phyloP scores from a whole-genome alignment of 1,140 invertebrate genomes.

The Agraylea sexmaculata region DNA sequence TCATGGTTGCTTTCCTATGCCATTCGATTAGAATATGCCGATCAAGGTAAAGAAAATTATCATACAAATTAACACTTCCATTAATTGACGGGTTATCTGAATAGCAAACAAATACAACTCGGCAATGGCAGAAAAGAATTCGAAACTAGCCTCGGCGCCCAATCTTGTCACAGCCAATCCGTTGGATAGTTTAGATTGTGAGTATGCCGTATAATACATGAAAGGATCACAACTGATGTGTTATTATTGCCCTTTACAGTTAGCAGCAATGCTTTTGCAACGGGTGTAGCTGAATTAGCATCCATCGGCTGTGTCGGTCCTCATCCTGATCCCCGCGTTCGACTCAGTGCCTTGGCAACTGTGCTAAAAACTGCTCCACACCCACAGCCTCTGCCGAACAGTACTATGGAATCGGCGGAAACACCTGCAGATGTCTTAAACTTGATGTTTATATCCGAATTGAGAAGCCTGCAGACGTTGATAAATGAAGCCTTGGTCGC shows the following conservation, averaged over 20 bases:
- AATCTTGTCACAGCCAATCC: conserved; percentile 67
- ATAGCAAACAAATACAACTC: conserved; percentile 59
- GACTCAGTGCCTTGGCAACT: conserved; percentile 53
- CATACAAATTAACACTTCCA: conserved; percentile 5
- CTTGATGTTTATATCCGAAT: conserved; percentile 81
- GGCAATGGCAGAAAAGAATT: conserved; percentile 46
- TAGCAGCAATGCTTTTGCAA: conserved; percentile 68
- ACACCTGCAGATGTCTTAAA: conserved; percentile 61
- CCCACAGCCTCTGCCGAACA: conserved; percentile 59
- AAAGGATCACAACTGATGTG: neutral
- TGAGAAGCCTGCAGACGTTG: conserved; percentile 82
- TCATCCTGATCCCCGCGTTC: conserved; percentile 31
- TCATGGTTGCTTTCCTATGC: conserved; percentile 83
- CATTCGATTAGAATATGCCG: conserved; percentile 68
- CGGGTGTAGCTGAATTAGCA: conserved; percentile 52
- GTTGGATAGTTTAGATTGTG: conserved; percentile 75
- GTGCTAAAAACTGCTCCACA: conserved; percentile 70
- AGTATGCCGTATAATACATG: conserved; percentile 35
- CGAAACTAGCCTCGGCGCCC: conserved; percentile 45
- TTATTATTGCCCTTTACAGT: conserved; percentile 50
- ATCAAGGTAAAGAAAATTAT: conserved; percentile 51
- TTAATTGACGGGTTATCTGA: conserved; percentile 8
- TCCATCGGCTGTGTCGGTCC: conserved; percentile 32
- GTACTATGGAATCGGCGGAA: conserved; percentile 50
- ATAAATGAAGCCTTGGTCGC: conserved; percentile 90